Percentiles rank a stretch among this genome's conserved stretches.
phyloP scores from a whole-genome alignment of 2,797 vertebrate species.

The Triplophysa yarkandensis region DNA sequence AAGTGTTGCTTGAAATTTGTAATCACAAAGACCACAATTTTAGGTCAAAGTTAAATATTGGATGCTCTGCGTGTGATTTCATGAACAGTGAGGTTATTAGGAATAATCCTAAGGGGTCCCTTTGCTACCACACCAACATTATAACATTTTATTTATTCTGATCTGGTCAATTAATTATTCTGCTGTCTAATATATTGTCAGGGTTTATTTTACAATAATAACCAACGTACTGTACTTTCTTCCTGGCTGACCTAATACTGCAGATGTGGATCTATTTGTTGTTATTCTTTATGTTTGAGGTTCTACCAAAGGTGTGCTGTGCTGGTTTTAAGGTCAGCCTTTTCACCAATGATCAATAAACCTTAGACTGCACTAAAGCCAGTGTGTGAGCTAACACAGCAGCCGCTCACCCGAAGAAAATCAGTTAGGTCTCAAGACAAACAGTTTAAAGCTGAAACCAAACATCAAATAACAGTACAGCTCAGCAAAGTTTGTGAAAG shows the following conservation, averaged over 20 bases:
- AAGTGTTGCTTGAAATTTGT: too few species aligned
- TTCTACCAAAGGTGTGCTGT: not conserved
- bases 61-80: too few species aligned
- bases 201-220: not conserved
- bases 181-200: not conserved
- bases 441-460: not conserved
- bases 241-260: not conserved
- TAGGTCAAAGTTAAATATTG: too few species aligned
- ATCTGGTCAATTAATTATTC: not conserved
- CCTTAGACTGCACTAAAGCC: conserved; percentile 24
- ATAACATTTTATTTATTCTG: too few species aligned
- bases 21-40: too few species aligned
- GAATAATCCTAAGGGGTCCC: too few species aligned
- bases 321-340: conserved; percentile 45
- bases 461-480: not conserved
- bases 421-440: conserved; percentile 11
- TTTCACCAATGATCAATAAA: conserved; percentile 45
- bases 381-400: conserved; percentile 9
- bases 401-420: conserved; percentile 21
- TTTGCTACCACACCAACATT: too few species aligned
- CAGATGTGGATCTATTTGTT: conserved; percentile 22
- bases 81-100: too few species aligned
- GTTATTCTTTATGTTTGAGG: conserved; percentile 20
- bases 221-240: not conserved
- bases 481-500: not conserved